Evolutionary conservation across 2,113 vertebrate species (phyloP).

Genomic region (Bothrops jararaca): DNA sequence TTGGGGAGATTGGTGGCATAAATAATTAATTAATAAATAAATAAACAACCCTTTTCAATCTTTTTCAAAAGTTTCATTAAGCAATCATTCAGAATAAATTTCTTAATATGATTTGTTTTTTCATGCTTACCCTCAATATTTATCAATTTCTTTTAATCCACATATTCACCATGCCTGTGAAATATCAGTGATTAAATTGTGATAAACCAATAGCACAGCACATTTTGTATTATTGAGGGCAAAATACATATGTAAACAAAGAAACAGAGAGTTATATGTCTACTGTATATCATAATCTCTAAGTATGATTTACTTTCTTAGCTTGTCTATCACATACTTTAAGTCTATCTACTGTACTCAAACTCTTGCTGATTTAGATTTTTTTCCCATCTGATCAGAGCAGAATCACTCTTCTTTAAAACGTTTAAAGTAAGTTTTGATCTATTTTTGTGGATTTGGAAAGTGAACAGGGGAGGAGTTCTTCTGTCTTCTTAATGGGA

Average conservation of each 20-base stretch:
- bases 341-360: neutral
- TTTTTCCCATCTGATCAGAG: neutral
- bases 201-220: neutral
- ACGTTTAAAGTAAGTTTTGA: conserved; percentile 5
- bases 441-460: conserved; percentile 3
- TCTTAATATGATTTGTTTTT: too few relatives aligned
- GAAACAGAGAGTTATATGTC: neutral
- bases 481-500: conserved; percentile 4
- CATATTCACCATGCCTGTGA: too few relatives aligned
- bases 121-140: too few relatives aligned
- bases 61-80: too few relatives aligned
- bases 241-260: neutral
- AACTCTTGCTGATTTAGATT: neutral
- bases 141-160: too few relatives aligned
- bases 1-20: too few relatives aligned
- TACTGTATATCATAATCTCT: neutral
- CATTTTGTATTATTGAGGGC: neutral
- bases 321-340: neutral
- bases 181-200: neutral
- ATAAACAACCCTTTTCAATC: too few relatives aligned
- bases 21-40: too few relatives aligned
- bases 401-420: neutral
- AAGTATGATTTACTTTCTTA: neutral
- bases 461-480: neutral
- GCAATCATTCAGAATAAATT: too few relatives aligned